A percentile compares a stretch with the other conserved stretches of the same genome.
Evolutionary conservation across 2,113 vertebrate genomes (phyloP).

Genomic region (rabbit (Oryctolagus cuniculus)): mOryCun1.1 NC_091434.1:169464001-169464500

Average conservation of each 20-base stretch:
- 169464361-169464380: not conserved
- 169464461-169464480: not conserved
- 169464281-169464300: not conserved
- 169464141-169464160: not conserved
- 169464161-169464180: too few relatives aligned
- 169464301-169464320: not conserved
- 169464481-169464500: accelerated
- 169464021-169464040: not conserved
- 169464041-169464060: not conserved
- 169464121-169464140: not conserved
- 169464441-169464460: not conserved
- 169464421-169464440: not conserved
- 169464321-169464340: not conserved
- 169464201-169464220: not conserved
- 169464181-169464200: too few relatives aligned
- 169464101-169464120: not conserved
- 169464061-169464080: not conserved
- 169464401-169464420: not conserved
- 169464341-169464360: not conserved
- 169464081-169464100: not conserved
- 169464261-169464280: not conserved
- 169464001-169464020: not conserved
- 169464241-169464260: not conserved
- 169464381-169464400: not conserved
- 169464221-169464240: not conserved